These are phyloP conservation scores for Campylorhamphus procurvoides DNA, from an alignment of 2,113 vertebrate genomes.

Conservation along the genomic window DNA sequence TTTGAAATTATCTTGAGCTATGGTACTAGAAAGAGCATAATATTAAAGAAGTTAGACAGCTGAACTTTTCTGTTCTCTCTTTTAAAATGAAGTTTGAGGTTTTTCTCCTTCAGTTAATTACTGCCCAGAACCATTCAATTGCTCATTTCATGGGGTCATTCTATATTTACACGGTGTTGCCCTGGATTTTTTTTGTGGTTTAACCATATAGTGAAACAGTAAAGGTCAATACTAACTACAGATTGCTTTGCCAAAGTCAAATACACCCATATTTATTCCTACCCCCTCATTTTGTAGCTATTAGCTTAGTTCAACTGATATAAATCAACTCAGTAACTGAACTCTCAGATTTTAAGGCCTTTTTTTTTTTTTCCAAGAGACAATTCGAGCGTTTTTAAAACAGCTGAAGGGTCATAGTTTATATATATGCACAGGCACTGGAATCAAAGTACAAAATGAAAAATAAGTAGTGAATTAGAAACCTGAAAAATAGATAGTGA, in stretches of 20 bases:
- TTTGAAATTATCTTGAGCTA: background rate
- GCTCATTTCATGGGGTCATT: conserved; percentile 14
- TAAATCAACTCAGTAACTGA: background rate
- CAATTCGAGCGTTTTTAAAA: background rate
- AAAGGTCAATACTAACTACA: conserved; percentile 49
- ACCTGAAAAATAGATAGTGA: background rate
- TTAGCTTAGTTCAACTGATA: background rate
- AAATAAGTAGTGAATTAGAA: background rate
- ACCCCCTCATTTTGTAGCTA: conserved; percentile 12
- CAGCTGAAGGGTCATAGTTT: background rate
- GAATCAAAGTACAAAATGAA: background rate
- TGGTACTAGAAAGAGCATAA: background rate
- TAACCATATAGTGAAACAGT: conserved; percentile 37
- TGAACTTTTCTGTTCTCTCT: background rate
- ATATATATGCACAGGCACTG: too few species aligned
- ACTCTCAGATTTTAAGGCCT: background rate
- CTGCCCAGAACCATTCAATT: conserved; percentile 22
- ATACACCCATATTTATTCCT: background rate
- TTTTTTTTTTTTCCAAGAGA: background rate
- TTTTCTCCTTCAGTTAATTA: conserved; percentile 47
- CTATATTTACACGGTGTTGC: conserved; percentile 66
- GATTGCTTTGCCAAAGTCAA: conserved; percentile 52
- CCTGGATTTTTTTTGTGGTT: conserved; percentile 49
- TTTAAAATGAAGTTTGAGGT: conserved; percentile 22
- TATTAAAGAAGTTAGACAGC: background rate